Conservation (phyloP, 2,888 invertebrate species). For the Drosophila kokeensis region DNA sequence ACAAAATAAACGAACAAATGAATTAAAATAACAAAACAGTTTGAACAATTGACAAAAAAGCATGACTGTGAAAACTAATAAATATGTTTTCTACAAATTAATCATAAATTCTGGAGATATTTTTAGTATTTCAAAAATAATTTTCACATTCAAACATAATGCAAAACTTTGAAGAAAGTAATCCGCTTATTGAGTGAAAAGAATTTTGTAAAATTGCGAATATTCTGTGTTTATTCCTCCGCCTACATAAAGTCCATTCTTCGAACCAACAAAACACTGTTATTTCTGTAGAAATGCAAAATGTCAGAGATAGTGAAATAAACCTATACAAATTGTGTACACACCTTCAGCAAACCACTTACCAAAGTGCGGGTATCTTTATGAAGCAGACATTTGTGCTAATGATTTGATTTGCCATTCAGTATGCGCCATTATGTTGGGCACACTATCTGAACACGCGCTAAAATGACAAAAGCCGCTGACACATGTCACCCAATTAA, state of each 20-base stretch:
- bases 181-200: neutral
- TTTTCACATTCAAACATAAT: neutral
- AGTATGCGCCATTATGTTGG: constrained; percentile 7
- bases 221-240: neutral
- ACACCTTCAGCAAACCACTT: neutral
- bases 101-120: neutral
- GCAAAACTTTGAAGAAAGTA: neutral
- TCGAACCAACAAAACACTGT: neutral
- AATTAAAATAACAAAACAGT: neutral
- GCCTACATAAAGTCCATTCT: neutral
- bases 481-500: constrained; percentile 79
- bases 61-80: neutral
- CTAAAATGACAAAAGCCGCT: constrained; percentile 64
- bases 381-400: constrained; percentile 14
- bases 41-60: neutral
- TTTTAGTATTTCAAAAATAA: neutral
- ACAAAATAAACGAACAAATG: neutral
- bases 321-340: neutral
- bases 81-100: neutral
- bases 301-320: neutral
- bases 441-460: constrained; percentile 27
- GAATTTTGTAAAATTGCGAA: neutral
- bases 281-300: neutral
- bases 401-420: constrained; percentile 43
- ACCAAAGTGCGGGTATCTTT: neutral